Evolutionary conservation across 2,888 invertebrate species (phyloP), one percentile per base, ranked within the genome.

Genomic region (Erynnis tages): DNA sequence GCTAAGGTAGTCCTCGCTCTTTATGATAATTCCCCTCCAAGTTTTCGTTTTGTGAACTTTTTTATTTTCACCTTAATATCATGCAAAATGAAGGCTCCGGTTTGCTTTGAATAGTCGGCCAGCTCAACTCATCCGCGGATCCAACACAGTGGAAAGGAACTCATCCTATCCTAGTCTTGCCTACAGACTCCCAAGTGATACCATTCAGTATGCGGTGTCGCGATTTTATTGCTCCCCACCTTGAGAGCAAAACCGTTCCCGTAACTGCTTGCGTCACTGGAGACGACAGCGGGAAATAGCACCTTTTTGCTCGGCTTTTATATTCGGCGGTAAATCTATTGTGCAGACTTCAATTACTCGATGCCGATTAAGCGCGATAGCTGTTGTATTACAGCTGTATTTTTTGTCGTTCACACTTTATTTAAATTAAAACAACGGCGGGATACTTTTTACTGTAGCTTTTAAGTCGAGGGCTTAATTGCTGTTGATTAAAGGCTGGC

Each of bases 51-150:
- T 73, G 73, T 71, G 62, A 71, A 73, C 73, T 77, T 76, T 76
- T 73, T 76, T 73, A 69, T 82, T 74, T 72, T 61, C 66, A 72
- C 69, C 79, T 82, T 82, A 82, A 82, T 84, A 83, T 76, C 76
- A 80, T 82, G 80, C 81, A 76, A 77, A 85, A 81, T 77, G 76
- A 75, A 79, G 77, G 69, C 69, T 63, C 61, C 64, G 66, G 64
- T 61, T 67, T 65, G 71, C 71, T 67, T 71, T 67, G 75, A 79
- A 78, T 76, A 70, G 78, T 67, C 71, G 72, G 66, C 56, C 61
- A 66, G 69, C 67, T 79, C 77, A 76, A 72, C 63, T 59, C 67
- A 62, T 63, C 70, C 72, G 73, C 76, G 79, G 67, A 82, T 59
- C 57, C 30, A 41, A 50, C 47, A 32, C 52, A 38, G 48, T 34